Evolutionary conservation across 2,113 vertebrate genomes (phyloP).

Genomic region (Oncorhynchus gorbuscha): DNA sequence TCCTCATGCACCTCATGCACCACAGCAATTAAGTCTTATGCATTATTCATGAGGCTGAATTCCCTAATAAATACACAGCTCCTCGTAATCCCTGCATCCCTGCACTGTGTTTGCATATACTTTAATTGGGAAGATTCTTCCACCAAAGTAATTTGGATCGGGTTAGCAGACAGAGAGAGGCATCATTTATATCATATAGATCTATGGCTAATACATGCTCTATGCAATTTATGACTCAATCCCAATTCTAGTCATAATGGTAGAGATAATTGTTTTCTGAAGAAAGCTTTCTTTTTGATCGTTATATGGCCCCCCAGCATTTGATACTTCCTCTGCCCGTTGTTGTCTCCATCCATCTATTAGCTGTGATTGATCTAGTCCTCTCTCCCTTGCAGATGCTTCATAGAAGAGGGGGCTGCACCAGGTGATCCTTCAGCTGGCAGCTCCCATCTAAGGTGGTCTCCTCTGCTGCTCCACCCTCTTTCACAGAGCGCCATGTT

Average conservation of each 20-base stretch:
- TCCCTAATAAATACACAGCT: constrained; percentile 51
- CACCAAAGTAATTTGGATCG: constrained; percentile 38
- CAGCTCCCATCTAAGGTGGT: constrained; percentile 26
- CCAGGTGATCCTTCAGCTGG: constrained; percentile 29
- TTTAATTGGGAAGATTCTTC: constrained; percentile 59
- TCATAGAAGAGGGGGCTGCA: neutral
- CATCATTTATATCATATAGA: constrained; percentile 12
- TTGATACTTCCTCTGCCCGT: neutral
- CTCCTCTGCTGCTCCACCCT: constrained; percentile 17
- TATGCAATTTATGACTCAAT: too few species aligned
- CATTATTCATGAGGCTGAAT: constrained; percentile 68
- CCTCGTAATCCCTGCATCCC: constrained; percentile 46
- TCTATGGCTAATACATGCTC: constrained; percentile 4
- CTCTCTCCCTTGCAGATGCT: neutral
- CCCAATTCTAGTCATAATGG: too few species aligned
- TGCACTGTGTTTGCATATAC: constrained; percentile 61
- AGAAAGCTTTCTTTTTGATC: too few species aligned
- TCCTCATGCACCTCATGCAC: constrained; percentile 52
- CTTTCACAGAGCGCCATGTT: constrained; percentile 26
- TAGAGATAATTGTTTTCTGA: too few species aligned
- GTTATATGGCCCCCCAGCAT: neutral
- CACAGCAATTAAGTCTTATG: constrained; percentile 65
- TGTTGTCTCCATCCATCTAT: neutral
- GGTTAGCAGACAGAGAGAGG: constrained; percentile 16
- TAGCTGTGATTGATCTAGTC: neutral